A percentile compares a stretch with the other conserved stretches of the same genome.
Conservation (phyloP, 2,888 invertebrate species). For the Arge pagana region DNA sequence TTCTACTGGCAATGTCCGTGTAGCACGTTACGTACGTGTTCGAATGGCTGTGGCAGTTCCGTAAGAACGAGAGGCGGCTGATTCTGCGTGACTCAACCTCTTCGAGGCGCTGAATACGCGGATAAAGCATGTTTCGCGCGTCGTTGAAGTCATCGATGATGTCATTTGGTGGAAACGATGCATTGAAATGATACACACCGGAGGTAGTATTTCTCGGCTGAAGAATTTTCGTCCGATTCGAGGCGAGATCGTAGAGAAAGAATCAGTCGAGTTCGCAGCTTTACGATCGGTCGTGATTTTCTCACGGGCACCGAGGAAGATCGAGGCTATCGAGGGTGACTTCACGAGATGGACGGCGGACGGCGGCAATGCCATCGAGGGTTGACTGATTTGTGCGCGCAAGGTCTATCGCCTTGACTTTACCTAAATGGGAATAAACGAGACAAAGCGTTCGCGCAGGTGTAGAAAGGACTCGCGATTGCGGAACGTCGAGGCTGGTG, state of each 20-base stretch:
- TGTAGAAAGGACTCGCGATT: conserved; percentile 46
- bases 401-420: conserved; percentile 49
- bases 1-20: too few species aligned
- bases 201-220: background rate
- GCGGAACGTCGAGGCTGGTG: conserved; percentile 36
- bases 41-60: too few species aligned
- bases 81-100: too few species aligned
- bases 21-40: too few species aligned
- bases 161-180: conserved; percentile 4
- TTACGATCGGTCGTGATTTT: conserved; percentile 29
- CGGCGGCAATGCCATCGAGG: conserved; percentile 41
- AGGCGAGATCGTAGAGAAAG: conserved; percentile 32
- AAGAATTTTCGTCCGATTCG: conserved; percentile 19
- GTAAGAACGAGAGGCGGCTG: too few species aligned
- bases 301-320: conserved; percentile 35
- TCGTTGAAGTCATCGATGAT: conserved; percentile 5
- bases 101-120: too few species aligned
- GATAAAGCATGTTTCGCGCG: too few species aligned
- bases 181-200: conserved; percentile 1
- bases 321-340: conserved; percentile 43
- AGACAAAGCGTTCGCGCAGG: conserved; percentile 36
- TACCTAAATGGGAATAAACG: conserved; percentile 55
- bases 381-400: conserved; percentile 54
- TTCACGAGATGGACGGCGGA: conserved; percentile 52
- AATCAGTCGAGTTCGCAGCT: conserved; percentile 25